phyloP scores from a whole-genome alignment of 1,140 invertebrate species.

The Drosophila paulistorum region DNA sequence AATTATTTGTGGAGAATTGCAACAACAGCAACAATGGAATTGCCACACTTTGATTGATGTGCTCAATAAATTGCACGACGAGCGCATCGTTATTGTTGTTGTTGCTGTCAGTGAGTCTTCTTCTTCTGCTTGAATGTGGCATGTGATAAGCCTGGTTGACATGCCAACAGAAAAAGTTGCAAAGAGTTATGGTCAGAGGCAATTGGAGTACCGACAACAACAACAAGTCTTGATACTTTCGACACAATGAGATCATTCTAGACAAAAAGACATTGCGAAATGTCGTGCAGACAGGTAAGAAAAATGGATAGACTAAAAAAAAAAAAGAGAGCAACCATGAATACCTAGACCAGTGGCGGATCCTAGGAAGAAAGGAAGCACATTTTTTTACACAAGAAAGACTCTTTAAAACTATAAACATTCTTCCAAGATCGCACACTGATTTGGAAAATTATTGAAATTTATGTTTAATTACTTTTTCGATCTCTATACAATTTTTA shows the following conservation, averaged over 20 bases:
- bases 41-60: slow-evolving; percentile 72
- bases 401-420: too few species aligned
- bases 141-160: slow-evolving; percentile 61
- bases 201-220: slow-evolving; percentile 9
- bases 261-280: slow-evolving; percentile 1
- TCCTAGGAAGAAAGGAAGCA: too few species aligned
- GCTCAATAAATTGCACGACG: slow-evolving; percentile 74
- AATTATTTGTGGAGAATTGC: slow-evolving; percentile 74
- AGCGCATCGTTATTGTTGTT: slow-evolving; percentile 45
- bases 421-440: too few species aligned
- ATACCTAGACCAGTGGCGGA: too few species aligned
- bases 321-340: too few species aligned
- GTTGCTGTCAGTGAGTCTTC: slow-evolving; percentile 30
- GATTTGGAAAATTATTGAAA: too few species aligned
- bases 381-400: too few species aligned
- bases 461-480: too few species aligned
- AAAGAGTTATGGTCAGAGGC: slow-evolving; percentile 2
- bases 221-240: slow-evolving; percentile 31
- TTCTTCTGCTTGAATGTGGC: slow-evolving; percentile 17
- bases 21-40: slow-evolving; percentile 64
- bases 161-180: slow-evolving; percentile 19
- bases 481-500: too few species aligned
- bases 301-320: background rate
- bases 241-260: slow-evolving; percentile 38
- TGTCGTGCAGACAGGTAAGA: background rate